Base-by-base conservation (phyloP, 2,888 invertebrate genomes). In the Metalampra italica region DNA sequence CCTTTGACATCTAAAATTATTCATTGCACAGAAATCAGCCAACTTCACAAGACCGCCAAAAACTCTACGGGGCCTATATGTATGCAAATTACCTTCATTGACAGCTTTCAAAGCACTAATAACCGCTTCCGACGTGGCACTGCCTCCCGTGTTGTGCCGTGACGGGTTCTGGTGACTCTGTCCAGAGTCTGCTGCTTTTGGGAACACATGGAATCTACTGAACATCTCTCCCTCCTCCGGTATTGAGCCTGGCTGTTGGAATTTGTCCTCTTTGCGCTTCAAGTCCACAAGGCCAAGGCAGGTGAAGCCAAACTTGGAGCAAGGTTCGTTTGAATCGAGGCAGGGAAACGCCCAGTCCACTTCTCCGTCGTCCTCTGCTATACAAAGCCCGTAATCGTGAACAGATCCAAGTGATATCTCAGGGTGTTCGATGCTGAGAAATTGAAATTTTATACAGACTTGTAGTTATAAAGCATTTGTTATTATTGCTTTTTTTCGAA, bases 361-460 rank as follows among this genome's bases (percentile, higher is more conserved):
- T 84, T 98, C 98, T 1, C 98, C 98, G 73, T 98, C 97, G 69
- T 98, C 98, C 83, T 98, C 98, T 29, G 97, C 97, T 77, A 98
- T 97, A 73, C 96, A 97, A 48, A 98, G 91, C 40, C 96, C 96
- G 76, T 97, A 98, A 68, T 93, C 92, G 47, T 91, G 88, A 13
- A 93, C 91, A 36, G 93, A 91, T 62, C 92, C 92, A 43, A 94
- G 86, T 14, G 82, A 75, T 62, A 92, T 84, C 53, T 93, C 92
- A 5, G 92, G 92, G 72, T 92, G 91, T 66, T 91, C 91, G 55
- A 92, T 91, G 75, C 92, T 93, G 70, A 66, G 75, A 75, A 49
- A 32, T 36, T 13, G 8, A 38, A 43, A 34, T 2, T 22, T 22
- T 3, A 22, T 22, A 22, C 5, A 39, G 8, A 7, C 44, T 39